Percentiles rank a stretch among this genome's conserved stretches.
These are phyloP conservation scores for Xyrichtys novacula DNA, from an alignment of 2,797 vertebrate species.

Conservation along the genomic window DNA sequence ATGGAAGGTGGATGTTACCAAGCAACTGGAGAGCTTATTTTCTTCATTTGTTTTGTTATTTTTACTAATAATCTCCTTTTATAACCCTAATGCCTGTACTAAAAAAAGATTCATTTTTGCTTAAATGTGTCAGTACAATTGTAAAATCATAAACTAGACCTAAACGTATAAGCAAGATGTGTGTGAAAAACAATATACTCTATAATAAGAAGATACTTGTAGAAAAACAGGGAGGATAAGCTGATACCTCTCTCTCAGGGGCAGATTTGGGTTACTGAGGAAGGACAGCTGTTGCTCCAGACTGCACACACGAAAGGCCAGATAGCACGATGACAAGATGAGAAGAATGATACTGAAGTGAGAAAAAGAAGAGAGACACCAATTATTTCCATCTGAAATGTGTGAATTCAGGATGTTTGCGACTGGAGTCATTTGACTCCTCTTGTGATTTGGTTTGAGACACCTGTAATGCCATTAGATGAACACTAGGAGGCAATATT, in stretches of 20 bases:
- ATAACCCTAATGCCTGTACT: no score
- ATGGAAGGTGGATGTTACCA: no score
- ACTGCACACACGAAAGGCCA: constrained; percentile 95
- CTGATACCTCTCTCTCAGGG: constrained; percentile 86
- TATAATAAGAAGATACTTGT: no score
- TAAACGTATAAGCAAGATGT: no score
- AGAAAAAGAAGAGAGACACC: constrained; percentile 9
- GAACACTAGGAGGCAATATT: constrained; percentile 65
- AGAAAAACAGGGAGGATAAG: not conserved
- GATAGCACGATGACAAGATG: constrained; percentile 93
- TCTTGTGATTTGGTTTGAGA: not conserved
- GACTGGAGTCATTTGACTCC: not conserved
- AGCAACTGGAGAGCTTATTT: no score
- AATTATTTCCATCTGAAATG: not conserved
- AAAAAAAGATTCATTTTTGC: no score
- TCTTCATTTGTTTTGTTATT: no score
- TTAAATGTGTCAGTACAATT: no score
- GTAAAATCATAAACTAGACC: no score
- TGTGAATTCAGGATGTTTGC: not conserved
- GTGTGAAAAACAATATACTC: no score
- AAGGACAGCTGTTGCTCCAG: constrained; percentile 94
- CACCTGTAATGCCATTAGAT: constrained; percentile 32
- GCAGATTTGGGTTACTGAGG: constrained; percentile 82
- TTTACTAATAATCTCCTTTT: no score
- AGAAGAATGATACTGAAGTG: constrained; percentile 90